Percentiles rank a stretch among this genome's conserved stretches.
Conservation (phyloP, 2,113 vertebrate species). For the Scopus umbretta region DNA sequence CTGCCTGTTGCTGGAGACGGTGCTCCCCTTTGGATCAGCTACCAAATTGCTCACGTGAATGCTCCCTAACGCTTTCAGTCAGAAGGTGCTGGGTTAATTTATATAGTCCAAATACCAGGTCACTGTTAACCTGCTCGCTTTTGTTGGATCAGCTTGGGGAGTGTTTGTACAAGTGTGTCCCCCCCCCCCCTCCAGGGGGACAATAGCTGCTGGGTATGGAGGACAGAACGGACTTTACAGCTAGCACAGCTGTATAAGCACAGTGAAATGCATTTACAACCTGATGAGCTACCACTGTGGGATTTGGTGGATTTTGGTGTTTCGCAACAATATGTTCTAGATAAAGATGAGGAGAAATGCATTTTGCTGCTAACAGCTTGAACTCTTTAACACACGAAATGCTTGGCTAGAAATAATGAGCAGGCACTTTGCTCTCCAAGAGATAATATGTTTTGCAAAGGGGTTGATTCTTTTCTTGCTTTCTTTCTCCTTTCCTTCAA, state of each 20-base stretch:
- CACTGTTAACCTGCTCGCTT: neutral
- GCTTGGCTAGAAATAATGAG: neutral
- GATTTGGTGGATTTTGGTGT: neutral
- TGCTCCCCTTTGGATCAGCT: neutral
- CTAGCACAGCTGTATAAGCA: neutral
- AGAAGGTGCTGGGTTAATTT: neutral
- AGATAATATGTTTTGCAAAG: neutral
- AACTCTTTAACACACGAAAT: neutral
- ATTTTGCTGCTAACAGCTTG: neutral
- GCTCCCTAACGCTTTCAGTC: neutral
- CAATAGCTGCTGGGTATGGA: neutral
- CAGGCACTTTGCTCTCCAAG: neutral
- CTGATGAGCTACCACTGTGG: neutral
- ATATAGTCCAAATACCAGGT: neutral
- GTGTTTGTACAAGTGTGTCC: neutral
- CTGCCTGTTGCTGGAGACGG: neutral
- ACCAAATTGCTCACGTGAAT: accelerated
- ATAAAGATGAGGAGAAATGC: neutral
- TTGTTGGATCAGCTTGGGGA: neutral
- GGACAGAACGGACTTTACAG: neutral
- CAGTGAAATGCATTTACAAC: neutral
- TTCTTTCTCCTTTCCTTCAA: slow-evolving; percentile 31
- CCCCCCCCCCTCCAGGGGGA: neutral
- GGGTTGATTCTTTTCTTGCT: neutral
- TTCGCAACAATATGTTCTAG: neutral